These are phyloP conservation scores for Rotaria sp. DNA, from an alignment of 2,888 invertebrate genomes.

Conservation along the genomic window DNA sequence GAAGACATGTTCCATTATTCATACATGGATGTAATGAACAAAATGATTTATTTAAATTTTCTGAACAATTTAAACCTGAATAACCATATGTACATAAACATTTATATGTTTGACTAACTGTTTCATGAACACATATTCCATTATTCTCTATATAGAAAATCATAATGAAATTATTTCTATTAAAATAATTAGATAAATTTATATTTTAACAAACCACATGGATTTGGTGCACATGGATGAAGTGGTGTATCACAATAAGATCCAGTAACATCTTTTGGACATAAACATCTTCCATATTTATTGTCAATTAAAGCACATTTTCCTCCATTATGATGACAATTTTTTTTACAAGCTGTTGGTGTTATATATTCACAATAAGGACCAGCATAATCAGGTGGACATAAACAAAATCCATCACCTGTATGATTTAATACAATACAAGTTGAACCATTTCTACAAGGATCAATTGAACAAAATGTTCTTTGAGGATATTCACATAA, in stretches of 20 bases:
- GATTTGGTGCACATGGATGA: slow-evolving; percentile 26
- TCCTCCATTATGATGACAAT: neutral
- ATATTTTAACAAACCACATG: neutral
- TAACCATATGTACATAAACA: slow-evolving; percentile 26
- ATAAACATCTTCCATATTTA: slow-evolving; percentile 23
- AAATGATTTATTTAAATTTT: slow-evolving; percentile 17
- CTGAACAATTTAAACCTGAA: slow-evolving; percentile 14
- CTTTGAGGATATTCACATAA: neutral
- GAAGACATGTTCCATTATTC: slow-evolving; percentile 25
- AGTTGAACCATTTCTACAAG: neutral
- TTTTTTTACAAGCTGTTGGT: neutral
- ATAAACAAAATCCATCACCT: slow-evolving; percentile 27
- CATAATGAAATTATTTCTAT: neutral
- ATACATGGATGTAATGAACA: slow-evolving; percentile 12
- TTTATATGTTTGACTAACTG: neutral
- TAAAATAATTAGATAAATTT: too few species aligned
- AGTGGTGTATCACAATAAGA: slow-evolving; percentile 20
- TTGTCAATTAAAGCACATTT: slow-evolving; percentile 20
- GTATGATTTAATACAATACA: slow-evolving; percentile 29
- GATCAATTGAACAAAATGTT: slow-evolving; percentile 11
- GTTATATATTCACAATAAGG: slow-evolving; percentile 25
- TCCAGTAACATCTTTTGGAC: slow-evolving; percentile 21
- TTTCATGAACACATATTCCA: slow-evolving; percentile 22
- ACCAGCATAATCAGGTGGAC: slow-evolving; percentile 10
- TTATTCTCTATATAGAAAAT: neutral